Conservation (phyloP, 2,888 invertebrate genomes). For the Sinhomidia bicolor region DNA sequence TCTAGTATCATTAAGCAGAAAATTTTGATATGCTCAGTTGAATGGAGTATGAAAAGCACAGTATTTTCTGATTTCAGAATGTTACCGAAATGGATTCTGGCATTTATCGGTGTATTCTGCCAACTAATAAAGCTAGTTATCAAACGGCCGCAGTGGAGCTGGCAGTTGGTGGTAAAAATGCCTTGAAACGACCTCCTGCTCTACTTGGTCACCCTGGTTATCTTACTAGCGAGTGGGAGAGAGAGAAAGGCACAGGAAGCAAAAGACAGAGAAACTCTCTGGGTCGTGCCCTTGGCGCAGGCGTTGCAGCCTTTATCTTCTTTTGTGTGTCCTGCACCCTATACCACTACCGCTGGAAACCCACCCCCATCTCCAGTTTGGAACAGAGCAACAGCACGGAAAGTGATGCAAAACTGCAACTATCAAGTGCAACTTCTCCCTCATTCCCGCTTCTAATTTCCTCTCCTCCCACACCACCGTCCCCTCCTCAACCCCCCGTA, state of each 20-base stretch:
- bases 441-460: not conserved
- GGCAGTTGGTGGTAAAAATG: not conserved
- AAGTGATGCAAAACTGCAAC: not conserved
- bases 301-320: not conserved
- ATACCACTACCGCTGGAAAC: conserved; percentile 41
- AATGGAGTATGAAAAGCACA: too few species aligned
- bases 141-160: not conserved
- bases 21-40: too few species aligned
- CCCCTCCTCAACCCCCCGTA: not conserved
- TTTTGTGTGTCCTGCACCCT: conserved; percentile 10
- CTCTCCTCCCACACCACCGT: not conserved
- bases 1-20: too few species aligned
- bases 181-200: not conserved
- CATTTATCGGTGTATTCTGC: conserved; percentile 36
- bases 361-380: not conserved
- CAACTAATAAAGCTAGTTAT: not conserved
- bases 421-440: not conserved
- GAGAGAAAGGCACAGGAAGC: too few species aligned
- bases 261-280: not conserved
- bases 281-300: not conserved
- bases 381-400: not conserved
- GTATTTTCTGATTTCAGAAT: too few species aligned
- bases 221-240: too few species aligned
- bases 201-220: too few species aligned
- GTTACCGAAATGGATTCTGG: not conserved